These are phyloP conservation scores for Callaeas wilsoni DNA, from an alignment of 2,113 vertebrate species.

Conservation along the genomic window DNA sequence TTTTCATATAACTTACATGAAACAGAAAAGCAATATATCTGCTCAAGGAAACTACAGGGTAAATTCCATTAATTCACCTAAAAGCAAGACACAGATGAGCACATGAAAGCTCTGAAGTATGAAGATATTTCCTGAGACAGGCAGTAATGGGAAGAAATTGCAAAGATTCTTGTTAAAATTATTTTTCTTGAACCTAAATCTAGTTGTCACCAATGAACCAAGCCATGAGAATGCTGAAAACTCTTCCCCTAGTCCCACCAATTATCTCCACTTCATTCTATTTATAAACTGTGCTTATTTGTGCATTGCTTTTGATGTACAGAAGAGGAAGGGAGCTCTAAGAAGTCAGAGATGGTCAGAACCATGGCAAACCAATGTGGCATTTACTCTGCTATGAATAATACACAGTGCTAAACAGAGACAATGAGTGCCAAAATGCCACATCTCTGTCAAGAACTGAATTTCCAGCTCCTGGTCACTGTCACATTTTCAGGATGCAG, in stretches of 20 bases:
- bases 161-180: background rate
- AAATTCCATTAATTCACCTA: background rate
- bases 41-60: background rate
- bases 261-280: background rate
- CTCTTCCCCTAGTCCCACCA: background rate
- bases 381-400: background rate
- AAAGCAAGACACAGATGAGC: background rate
- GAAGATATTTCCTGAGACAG: background rate
- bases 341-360: background rate
- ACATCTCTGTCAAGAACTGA: background rate
- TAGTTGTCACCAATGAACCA: background rate
- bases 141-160: background rate
- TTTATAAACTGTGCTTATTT: background rate
- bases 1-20: background rate
- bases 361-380: background rate
- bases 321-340: background rate
- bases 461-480: background rate
- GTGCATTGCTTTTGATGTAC: background rate
- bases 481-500: background rate
- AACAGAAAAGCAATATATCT: background rate
- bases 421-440: background rate
- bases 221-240: background rate
- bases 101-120: background rate
- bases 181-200: background rate
- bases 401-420: background rate